phyloP scores from a whole-genome alignment of 2,797 vertebrate genomes.

The Syncerus caffer region DNA sequence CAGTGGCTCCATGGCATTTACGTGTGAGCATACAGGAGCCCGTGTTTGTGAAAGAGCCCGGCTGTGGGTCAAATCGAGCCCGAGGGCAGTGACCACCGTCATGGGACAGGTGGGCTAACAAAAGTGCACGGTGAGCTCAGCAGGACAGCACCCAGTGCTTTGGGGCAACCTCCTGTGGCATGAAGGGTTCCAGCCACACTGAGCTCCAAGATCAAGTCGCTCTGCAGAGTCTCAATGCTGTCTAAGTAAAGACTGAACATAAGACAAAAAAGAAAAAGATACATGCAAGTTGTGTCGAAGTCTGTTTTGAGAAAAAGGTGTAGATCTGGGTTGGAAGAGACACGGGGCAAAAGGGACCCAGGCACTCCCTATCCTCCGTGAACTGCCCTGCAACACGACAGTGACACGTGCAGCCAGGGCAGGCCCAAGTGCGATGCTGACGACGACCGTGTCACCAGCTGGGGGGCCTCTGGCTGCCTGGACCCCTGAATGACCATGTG shows the following conservation, averaged over 20 bases:
- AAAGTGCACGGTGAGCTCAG: not conserved
- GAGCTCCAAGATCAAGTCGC: not conserved
- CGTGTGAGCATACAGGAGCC: rapidly evolving
- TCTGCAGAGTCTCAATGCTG: not conserved
- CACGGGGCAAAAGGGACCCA: not conserved
- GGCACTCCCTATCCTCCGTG: rapidly evolving
- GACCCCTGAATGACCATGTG: not conserved
- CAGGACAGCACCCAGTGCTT: rapidly evolving
- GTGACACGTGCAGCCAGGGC: not conserved
- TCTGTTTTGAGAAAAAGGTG: not conserved
- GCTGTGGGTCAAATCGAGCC: not conserved
- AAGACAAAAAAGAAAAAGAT: not conserved
- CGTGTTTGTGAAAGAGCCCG: rapidly evolving
- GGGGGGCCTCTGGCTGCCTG: not conserved
- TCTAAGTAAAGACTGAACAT: no score
- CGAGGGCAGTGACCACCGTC: rapidly evolving
- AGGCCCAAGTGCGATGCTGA: not conserved
- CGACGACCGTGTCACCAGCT: rapidly evolving
- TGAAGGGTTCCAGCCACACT: not conserved
- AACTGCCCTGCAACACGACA: not conserved
- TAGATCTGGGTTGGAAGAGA: not conserved
- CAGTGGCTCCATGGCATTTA: not conserved
- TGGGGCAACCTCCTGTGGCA: not conserved
- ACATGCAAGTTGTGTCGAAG: rapidly evolving
- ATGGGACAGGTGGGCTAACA: rapidly evolving